phyloP scores from a whole-genome alignment of 2,888 invertebrate species.

The Azorinus chamasolen region DNA sequence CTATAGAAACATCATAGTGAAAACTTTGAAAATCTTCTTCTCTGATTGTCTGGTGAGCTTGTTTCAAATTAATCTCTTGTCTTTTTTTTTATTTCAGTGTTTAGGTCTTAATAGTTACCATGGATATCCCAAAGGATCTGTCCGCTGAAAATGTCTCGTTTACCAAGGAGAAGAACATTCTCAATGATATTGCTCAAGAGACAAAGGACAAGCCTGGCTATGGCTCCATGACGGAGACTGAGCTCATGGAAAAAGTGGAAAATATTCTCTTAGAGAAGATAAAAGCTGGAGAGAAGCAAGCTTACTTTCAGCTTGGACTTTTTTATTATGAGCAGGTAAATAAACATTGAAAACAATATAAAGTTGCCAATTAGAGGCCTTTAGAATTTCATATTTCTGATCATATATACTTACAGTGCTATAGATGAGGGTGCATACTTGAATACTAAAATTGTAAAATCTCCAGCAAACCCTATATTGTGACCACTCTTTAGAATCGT shows the following conservation, averaged over 20 bases:
- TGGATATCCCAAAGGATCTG: slow-evolving; percentile 65
- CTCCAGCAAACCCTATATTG: too few species aligned
- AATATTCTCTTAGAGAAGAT: slow-evolving; percentile 82
- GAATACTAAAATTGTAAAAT: too few species aligned
- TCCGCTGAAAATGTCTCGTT: slow-evolving; percentile 70
- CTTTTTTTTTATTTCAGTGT: too few species aligned
- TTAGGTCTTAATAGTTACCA: slow-evolving; percentile 11
- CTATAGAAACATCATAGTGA: too few species aligned
- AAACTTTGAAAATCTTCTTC: too few species aligned
- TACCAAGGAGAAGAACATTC: slow-evolving; percentile 71
- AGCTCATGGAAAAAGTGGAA: slow-evolving; percentile 83
- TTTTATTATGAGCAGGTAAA: slow-evolving; percentile 85
- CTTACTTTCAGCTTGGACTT: slow-evolving; percentile 85
- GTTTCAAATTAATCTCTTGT: too few species aligned
- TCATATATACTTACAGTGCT: too few species aligned
- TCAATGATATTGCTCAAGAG: slow-evolving; percentile 78
- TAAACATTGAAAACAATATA: neutral
- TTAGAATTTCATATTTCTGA: too few species aligned
- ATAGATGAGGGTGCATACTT: too few species aligned
- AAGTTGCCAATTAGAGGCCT: too few species aligned
- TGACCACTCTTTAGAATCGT: too few species aligned
- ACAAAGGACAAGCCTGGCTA: slow-evolving; percentile 70
- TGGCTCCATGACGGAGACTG: slow-evolving; percentile 76
- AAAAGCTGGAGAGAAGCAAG: slow-evolving; percentile 79
- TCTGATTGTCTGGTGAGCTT: too few species aligned